Evolutionary conservation across 2,888 invertebrate genomes (phyloP).

Genomic region (Chesias legatella): DNA sequence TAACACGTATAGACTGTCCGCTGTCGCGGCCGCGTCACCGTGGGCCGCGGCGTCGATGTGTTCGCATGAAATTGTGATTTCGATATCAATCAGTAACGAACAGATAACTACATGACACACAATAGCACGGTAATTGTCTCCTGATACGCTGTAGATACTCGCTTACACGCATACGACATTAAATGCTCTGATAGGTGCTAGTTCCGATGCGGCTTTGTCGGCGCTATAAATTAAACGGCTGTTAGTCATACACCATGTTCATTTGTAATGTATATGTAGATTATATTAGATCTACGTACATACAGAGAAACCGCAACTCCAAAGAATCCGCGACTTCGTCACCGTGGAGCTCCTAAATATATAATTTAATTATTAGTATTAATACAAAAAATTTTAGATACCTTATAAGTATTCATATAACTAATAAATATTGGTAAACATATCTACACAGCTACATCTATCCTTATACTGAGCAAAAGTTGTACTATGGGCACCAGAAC

Average conservation of each 20-base stretch:
- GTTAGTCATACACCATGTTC: conserved; percentile 34
- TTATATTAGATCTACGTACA: conserved; percentile 2
- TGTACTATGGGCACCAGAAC: too few species aligned
- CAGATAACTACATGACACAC: conserved; percentile 33
- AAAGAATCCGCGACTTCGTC: too few species aligned
- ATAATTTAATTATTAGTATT: too few species aligned
- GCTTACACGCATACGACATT: conserved; percentile 33
- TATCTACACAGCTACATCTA: too few species aligned
- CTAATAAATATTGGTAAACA: conserved; percentile 18
- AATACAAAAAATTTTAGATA: too few species aligned
- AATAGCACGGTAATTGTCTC: conserved; percentile 41
- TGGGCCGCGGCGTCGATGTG: conserved; percentile 55
- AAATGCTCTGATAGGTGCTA: conserved; percentile 29
- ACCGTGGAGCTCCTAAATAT: too few species aligned
- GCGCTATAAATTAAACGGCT: conserved; percentile 34
- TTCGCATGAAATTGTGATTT: conserved; percentile 55
- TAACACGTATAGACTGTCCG: conserved; percentile 45
- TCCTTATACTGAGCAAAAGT: too few species aligned
- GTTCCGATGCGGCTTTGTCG: conserved; percentile 35
- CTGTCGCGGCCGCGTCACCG: conserved; percentile 49
- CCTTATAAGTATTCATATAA: conserved; percentile 16
- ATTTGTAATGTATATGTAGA: conserved; percentile 31
- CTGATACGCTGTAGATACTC: conserved; percentile 29
- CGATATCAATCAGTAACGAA: conserved; percentile 49
- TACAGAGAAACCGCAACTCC: too few species aligned